Evolutionary conservation across 2,888 invertebrate species (phyloP).

Genomic region (Platycnemis pennipes): DNA sequence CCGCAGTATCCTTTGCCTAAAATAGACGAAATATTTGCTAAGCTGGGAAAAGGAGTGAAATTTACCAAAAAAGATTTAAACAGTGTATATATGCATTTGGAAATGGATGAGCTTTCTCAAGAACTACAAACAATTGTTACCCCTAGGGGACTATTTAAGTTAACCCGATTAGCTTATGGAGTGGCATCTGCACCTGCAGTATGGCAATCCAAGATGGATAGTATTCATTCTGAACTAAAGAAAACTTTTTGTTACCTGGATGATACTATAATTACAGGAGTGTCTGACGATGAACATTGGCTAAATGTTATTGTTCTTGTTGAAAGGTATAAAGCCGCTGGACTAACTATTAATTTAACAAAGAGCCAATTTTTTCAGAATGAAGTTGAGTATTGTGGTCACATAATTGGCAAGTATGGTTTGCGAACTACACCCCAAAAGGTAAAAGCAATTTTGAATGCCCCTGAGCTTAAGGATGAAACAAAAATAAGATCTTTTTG

Average conservation of each 20-base stretch:
- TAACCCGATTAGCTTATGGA: slow-evolving; percentile 76
- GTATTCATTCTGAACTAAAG: slow-evolving; percentile 73
- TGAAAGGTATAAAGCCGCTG: slow-evolving; percentile 72
- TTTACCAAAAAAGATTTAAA: slow-evolving; percentile 75
- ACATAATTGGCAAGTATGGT: slow-evolving; percentile 68
- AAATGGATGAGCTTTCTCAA: slow-evolving; percentile 75
- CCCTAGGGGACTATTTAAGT: slow-evolving; percentile 75
- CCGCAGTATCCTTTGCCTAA: slow-evolving; percentile 75
- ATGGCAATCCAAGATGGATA: slow-evolving; percentile 75
- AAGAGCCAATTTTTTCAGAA: slow-evolving; percentile 75
- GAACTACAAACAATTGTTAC: slow-evolving; percentile 76
- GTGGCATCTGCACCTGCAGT: slow-evolving; percentile 76
- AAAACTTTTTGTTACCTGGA: slow-evolving; percentile 74
- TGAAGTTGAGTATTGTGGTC: slow-evolving; percentile 75
- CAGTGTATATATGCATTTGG: slow-evolving; percentile 76
- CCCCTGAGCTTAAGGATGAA: not conserved
- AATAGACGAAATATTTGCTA: slow-evolving; percentile 75
- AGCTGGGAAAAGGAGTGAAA: slow-evolving; percentile 73
- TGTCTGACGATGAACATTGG: slow-evolving; percentile 73
- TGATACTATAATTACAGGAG: slow-evolving; percentile 74
- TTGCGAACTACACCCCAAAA: slow-evolving; percentile 1
- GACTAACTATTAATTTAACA: slow-evolving; percentile 74
- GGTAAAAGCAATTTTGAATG: not conserved
- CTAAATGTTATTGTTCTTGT: slow-evolving; percentile 73
- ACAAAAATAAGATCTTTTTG: not conserved